Percentiles rank a stretch among this genome's conserved stretches.
phyloP scores from a whole-genome alignment of 2,797 vertebrate species.

The Lycodopsis pacificus region DNA sequence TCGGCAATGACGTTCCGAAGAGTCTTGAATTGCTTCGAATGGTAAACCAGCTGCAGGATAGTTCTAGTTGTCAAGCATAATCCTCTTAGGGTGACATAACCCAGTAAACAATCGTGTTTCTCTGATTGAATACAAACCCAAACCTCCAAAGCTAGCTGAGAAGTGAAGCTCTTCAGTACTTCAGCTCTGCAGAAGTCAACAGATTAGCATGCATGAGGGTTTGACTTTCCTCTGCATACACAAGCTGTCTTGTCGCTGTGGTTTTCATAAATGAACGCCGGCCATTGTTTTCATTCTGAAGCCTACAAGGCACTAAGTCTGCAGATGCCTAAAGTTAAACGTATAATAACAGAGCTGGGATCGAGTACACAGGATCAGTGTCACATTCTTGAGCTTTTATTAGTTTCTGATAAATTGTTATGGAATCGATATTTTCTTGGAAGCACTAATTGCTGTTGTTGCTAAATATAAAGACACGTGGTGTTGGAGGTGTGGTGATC shows the following conservation, averaged over 20 bases:
- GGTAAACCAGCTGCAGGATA: not conserved
- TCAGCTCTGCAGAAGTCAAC: conserved; percentile 8
- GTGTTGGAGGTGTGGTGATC: too few species aligned
- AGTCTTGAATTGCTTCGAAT: not conserved
- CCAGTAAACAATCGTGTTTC: not conserved
- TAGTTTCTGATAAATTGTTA: too few species aligned
- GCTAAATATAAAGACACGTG: too few species aligned
- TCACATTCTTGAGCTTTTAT: too few species aligned
- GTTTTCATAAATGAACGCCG: conserved; percentile 2
- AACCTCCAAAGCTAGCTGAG: not conserved
- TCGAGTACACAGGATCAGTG: too few species aligned
- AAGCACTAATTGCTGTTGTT: too few species aligned
- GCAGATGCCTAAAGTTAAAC: conserved; percentile 31
- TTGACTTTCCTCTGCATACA: conserved; percentile 5
- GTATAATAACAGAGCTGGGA: too few species aligned
- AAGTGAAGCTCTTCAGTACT: too few species aligned
- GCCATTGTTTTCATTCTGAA: conserved; percentile 10
- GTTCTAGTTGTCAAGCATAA: conserved; percentile 4
- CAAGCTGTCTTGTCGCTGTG: conserved; percentile 1
- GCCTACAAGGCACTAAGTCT: not conserved
- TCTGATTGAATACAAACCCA: not conserved
- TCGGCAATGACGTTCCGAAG: too few species aligned
- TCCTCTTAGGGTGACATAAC: conserved; percentile 4
- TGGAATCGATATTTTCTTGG: too few species aligned
- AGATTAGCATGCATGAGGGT: conserved; percentile 48